Percentiles rank a stretch among this genome's conserved stretches.
These are phyloP conservation scores for Sylvicapra grimmia DNA, from an alignment of 2,113 vertebrate genomes.

Conservation along the genomic window DNA sequence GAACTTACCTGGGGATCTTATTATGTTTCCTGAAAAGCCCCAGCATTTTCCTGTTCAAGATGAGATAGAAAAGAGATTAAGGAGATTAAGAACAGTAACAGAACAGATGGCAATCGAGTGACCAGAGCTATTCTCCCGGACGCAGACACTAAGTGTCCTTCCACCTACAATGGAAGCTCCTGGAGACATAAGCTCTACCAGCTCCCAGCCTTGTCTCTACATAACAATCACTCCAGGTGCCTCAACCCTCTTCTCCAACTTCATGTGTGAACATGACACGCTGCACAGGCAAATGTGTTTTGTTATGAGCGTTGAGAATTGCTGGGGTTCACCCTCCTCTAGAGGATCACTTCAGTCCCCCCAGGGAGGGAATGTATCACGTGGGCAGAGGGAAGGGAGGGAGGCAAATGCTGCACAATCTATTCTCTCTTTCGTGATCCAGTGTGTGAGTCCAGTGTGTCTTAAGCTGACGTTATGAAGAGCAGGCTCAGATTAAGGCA, in stretches of 20 bases:
- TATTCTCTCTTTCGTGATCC: neutral
- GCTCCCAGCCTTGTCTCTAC: neutral
- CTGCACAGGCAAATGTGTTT: neutral
- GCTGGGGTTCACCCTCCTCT: neutral
- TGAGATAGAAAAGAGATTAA: neutral
- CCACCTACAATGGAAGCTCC: neutral
- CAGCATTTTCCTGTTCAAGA: conserved; percentile 84
- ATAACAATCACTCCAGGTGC: neutral
- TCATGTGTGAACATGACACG: no score
- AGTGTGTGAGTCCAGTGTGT: neutral
- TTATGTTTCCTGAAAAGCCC: conserved; percentile 83
- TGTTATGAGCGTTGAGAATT: neutral
- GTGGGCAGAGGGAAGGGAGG: neutral
- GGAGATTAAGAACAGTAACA: neutral
- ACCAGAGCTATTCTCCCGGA: neutral
- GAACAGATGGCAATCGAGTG: neutral
- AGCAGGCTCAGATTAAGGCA: conserved; percentile 71
- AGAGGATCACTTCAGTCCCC: neutral
- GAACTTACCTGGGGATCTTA: conserved; percentile 87
- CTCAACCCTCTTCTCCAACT: no score
- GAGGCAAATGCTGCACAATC: no score
- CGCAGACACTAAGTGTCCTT: neutral
- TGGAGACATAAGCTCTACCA: neutral
- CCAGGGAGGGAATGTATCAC: neutral
- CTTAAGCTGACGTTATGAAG: neutral